Percentiles rank a stretch among this genome's conserved stretches.
phyloP scores from a whole-genome alignment of 2,113 vertebrate species.

The Sylvilagus bachmani region DNA sequence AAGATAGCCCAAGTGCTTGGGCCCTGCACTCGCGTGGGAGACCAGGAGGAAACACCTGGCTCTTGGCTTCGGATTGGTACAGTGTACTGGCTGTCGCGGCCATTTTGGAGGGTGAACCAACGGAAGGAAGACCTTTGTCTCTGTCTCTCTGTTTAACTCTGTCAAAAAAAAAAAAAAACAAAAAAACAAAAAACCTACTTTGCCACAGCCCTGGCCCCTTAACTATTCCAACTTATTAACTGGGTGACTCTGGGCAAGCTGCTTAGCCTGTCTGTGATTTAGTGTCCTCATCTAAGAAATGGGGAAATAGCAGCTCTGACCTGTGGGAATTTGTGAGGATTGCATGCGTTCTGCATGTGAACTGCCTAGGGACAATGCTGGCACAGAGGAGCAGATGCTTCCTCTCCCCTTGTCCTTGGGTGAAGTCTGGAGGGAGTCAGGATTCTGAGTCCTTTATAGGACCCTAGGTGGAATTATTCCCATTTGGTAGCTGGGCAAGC shows the following conservation, averaged over 20 bases:
- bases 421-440: neutral
- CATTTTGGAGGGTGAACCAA: too few relatives aligned
- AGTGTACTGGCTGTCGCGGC: too few relatives aligned
- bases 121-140: too few relatives aligned
- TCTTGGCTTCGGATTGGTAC: too few relatives aligned
- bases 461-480: neutral
- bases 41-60: too few relatives aligned
- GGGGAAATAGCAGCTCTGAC: neutral
- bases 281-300: neutral
- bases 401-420: neutral
- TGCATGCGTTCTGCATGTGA: neutral
- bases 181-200: too few relatives aligned
- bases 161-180: too few relatives aligned
- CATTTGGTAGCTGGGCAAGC: neutral
- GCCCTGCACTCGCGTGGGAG: too few relatives aligned
- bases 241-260: neutral
- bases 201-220: too few relatives aligned
- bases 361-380: neutral
- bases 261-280: constrained; percentile 2
- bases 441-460: neutral
- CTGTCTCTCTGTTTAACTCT: too few relatives aligned
- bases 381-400: neutral
- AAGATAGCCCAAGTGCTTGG: too few relatives aligned
- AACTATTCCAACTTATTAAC: neutral
- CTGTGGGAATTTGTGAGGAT: neutral